phyloP scores from a whole-genome alignment of 2,113 vertebrate species.

The Salvelinus fontinalis region DNA sequence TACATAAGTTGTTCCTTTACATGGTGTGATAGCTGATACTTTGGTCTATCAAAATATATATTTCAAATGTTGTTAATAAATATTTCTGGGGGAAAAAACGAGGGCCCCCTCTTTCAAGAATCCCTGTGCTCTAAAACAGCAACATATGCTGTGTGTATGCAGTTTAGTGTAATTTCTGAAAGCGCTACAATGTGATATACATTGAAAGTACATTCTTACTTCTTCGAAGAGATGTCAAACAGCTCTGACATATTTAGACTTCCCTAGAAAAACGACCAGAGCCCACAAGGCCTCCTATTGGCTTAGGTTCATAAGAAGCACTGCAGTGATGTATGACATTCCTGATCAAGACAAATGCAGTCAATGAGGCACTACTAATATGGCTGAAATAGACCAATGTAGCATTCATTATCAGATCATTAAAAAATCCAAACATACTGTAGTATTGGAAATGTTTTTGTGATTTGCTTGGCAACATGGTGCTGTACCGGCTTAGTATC shows the following conservation, averaged over 20 bases:
- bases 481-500: neutral
- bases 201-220: slow-evolving; percentile 53
- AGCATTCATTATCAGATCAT: no score
- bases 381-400: no score
- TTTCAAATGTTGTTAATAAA: no score
- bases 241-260: slow-evolving; percentile 68
- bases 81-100: no score
- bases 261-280: slow-evolving; percentile 67
- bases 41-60: no score
- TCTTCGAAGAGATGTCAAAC: slow-evolving; percentile 66
- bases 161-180: neutral
- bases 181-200: no score
- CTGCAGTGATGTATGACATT: slow-evolving; percentile 76
- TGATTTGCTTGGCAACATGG: neutral
- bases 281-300: slow-evolving; percentile 78
- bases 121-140: no score
- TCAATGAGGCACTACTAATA: no score
- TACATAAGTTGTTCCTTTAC: no score
- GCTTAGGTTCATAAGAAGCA: slow-evolving; percentile 73
- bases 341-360: slow-evolving; percentile 41
- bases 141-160: neutral
- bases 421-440: no score
- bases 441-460: neutral
- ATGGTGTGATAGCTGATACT: no score
- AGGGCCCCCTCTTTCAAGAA: no score